These are phyloP conservation scores for Lipophrys pholis DNA, from an alignment of 2,113 vertebrate genomes.

Conservation along the genomic window DNA sequence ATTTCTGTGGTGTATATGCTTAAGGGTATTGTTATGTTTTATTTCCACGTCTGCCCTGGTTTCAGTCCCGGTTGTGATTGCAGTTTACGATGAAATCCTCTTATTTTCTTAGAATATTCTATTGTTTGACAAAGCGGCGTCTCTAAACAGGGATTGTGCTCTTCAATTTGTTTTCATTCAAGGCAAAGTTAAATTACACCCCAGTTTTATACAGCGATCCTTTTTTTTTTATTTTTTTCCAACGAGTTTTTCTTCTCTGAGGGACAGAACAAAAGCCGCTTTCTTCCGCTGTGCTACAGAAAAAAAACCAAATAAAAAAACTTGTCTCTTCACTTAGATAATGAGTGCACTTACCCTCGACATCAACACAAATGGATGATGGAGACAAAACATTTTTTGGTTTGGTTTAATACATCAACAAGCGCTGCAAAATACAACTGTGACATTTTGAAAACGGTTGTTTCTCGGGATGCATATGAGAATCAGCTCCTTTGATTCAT, in stretches of 20 bases:
- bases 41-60: slow-evolving; percentile 43
- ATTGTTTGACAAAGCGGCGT: slow-evolving; percentile 25
- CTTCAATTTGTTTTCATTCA: slow-evolving; percentile 29
- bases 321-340: too few relatives aligned
- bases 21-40: slow-evolving; percentile 38
- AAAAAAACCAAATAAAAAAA: background rate
- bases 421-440: background rate
- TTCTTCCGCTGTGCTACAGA: background rate
- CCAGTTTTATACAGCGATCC: background rate
- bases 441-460: background rate
- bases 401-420: background rate
- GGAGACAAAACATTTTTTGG: background rate
- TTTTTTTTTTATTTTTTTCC: background rate
- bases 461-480: too few relatives aligned
- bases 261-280: background rate
- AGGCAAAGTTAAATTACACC: slow-evolving; percentile 6
- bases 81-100: slow-evolving; percentile 23
- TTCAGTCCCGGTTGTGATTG: slow-evolving; percentile 34
- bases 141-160: background rate
- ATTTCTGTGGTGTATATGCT: slow-evolving; percentile 38
- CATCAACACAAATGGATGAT: slow-evolving; percentile 3
- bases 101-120: slow-evolving; percentile 32
- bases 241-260: background rate
- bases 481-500: too few relatives aligned
- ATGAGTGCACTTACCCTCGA: background rate